phyloP scores from a whole-genome alignment of 2,888 invertebrate species.

The Eumerus sabulonum region DNA sequence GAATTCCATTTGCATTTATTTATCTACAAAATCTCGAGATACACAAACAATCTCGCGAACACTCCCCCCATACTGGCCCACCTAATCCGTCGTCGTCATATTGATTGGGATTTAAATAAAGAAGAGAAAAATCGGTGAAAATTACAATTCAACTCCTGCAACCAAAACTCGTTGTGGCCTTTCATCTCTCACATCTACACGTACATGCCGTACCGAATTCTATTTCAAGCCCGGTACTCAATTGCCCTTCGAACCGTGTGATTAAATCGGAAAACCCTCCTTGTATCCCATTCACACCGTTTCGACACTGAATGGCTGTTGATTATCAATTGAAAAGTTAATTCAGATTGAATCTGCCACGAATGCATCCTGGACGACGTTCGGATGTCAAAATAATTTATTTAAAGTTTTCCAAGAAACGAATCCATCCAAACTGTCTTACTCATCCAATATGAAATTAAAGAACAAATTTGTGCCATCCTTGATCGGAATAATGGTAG shows the following conservation, averaged over 20 bases:
- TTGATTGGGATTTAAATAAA: constrained; percentile 1
- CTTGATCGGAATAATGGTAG: constrained; percentile 22
- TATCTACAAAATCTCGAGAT: too few species aligned
- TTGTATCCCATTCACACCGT: constrained; percentile 22
- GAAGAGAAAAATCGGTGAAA: not conserved
- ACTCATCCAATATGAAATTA: too few species aligned
- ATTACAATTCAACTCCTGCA: constrained; percentile 35
- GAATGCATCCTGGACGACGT: not conserved
- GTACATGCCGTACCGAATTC: constrained; percentile 26
- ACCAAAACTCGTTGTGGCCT: constrained; percentile 29
- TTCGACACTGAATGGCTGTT: constrained; percentile 53
- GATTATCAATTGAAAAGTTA: constrained; percentile 65
- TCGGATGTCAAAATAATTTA: constrained; percentile 21
- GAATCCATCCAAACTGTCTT: constrained; percentile 4
- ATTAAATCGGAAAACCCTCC: constrained; percentile 66
- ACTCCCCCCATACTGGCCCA: too few species aligned
- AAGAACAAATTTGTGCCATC: not conserved
- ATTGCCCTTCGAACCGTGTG: constrained; percentile 60
- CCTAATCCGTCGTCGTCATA: not conserved
- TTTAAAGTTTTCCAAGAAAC: constrained; percentile 13
- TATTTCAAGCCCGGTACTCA: constrained; percentile 49
- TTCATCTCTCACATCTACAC: constrained; percentile 43
- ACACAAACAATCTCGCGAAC: too few species aligned
- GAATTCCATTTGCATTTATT: too few species aligned
- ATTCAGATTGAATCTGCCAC: constrained; percentile 25